Base-by-base conservation (phyloP, 1,140 invertebrate species). In the Drosophila tristis region DNA sequence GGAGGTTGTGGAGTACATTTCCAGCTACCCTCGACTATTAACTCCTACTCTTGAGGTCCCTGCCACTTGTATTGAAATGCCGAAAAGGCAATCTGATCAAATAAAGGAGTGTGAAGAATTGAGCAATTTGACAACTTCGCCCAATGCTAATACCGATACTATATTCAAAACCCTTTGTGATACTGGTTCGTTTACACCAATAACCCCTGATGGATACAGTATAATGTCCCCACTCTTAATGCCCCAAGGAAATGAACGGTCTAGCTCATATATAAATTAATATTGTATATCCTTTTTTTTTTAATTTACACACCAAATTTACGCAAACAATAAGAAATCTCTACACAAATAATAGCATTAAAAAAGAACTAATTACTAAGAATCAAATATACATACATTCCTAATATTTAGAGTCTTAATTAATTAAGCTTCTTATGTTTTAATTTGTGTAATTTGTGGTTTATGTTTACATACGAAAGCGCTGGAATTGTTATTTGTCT, bases 31-130 rank as follows among this genome's bases (percentile, higher is more conserved):
- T 5, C 93, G 95, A n/a, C 93, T 98, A 6, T 92, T 98, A 13
- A 92, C 94, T 5, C 97, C 97, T 0, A 96, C 96, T 81, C 92
- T 97, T 3, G 97, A 98, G 84, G 94, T 95, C 16, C 97, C 97
- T 0, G 84, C 95, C 5, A 93, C 95, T 1, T 95, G 95, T 53
- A 95, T 97, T 0, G 94, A 95, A 78, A 92, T 96, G 56, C 51
- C 72, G 0, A 77, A 91, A 55, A 74, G 58, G 7, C 75, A 91
- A 29, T 76, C 65, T 35, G 82, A 79, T 73, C 55, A 89, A 47
- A 31, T 84, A 25, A 20, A 7, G 2, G 35, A 35, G 5, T 15
- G 8, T 11, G 25, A 5, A 11, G 42, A 15, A 4, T 20, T 26
- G 6, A 23, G 15, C 2, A 26, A 20, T 11, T 35, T n/a, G 0